Base-by-base conservation (phyloP, 2,888 invertebrate species). In the Megaustenia siamemsis region DNA sequence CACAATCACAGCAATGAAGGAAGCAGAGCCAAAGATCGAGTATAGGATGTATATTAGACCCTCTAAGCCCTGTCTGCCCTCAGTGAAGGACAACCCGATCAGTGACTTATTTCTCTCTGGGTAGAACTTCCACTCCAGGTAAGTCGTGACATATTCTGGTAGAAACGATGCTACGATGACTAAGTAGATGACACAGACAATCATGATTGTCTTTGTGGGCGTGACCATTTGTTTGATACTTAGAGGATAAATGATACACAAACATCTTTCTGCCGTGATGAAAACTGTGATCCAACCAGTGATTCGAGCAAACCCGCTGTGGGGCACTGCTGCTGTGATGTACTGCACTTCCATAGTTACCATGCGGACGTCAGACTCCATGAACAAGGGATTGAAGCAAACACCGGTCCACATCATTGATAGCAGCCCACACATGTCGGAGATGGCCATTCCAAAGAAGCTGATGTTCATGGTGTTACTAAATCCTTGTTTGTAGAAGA, bases 211-310 rank as follows among this genome's bases (percentile, higher is more conserved):
- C 21, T 43, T n/a, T 24, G 3, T 79, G 4, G 60, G 32, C 8
- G 77, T 77, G 5, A 77, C 5, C 1, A 77, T 77, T 35, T 21
- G 35, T 38, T 77, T 77, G 15, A 77, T 53, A 10, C 60, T 77
- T n/a, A 77, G 60, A n/a, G n/a, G n/a, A n/a, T n/a, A 4, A 1
- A n/a, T 21, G 1, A 78, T 43, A 60, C 78, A 63, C 63, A 78
- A 60, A 63, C 78, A 78, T 68, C 79, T 79, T 32, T 79, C 79
- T 18, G 49, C 40, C 1, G 79, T 45, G 32, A 79, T 79, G 68
- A 43, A 79, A 15, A 63, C 79, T 3, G 79, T 79, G 35, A 79
- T 79, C 79, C 79, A 79, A 45, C 66, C n/a, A 1, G 79, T 79
- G 21, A 79, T 68, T 21, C 79, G 10, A n/a, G 79, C 45, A 21